Evolutionary conservation across 1,140 invertebrate genomes (phyloP).

Genomic region (Cephus cinctus): DNA sequence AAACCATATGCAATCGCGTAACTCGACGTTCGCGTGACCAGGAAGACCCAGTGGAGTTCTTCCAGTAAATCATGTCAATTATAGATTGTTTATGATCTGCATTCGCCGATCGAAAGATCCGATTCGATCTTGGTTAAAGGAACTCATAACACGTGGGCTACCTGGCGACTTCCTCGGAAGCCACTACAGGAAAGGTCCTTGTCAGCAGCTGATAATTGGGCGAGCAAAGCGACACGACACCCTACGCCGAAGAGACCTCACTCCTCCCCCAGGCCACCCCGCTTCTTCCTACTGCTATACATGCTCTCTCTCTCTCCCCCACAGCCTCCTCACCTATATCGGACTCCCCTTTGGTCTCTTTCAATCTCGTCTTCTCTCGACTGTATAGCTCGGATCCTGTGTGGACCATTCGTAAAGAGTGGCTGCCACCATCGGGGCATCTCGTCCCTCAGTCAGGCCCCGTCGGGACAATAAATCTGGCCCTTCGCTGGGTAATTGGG

Average conservation of each 20-base stretch:
- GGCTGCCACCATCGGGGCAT: slow-evolving; percentile 43
- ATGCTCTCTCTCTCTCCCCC: slow-evolving; percentile 12
- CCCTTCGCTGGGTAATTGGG: slow-evolving; percentile 53
- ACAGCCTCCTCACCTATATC: too few relatives aligned
- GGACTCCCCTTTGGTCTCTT: neutral
- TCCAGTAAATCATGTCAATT: slow-evolving; percentile 50
- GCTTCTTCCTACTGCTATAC: neutral
- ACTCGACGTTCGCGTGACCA: too few relatives aligned
- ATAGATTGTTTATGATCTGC: slow-evolving; percentile 51
- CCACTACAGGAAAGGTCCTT: slow-evolving; percentile 24
- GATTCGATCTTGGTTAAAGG: slow-evolving; percentile 10
- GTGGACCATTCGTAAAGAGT: slow-evolving; percentile 38
- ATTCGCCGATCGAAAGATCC: slow-evolving; percentile 20
- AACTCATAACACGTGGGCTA: slow-evolving; percentile 4
- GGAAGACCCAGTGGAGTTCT: too few relatives aligned
- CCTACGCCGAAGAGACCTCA: slow-evolving; percentile 19
- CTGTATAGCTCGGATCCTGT: too few relatives aligned
- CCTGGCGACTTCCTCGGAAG: neutral
- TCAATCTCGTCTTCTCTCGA: too few relatives aligned
- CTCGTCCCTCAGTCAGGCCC: slow-evolving; percentile 41
- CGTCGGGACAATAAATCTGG: slow-evolving; percentile 53
- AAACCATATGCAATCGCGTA: too few relatives aligned
- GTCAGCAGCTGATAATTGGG: slow-evolving; percentile 49
- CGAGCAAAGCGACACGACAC: slow-evolving; percentile 43
- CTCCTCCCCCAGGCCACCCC: neutral